Conservation (phyloP, 2,888 invertebrate species). For the Allygus modestus region DNA sequence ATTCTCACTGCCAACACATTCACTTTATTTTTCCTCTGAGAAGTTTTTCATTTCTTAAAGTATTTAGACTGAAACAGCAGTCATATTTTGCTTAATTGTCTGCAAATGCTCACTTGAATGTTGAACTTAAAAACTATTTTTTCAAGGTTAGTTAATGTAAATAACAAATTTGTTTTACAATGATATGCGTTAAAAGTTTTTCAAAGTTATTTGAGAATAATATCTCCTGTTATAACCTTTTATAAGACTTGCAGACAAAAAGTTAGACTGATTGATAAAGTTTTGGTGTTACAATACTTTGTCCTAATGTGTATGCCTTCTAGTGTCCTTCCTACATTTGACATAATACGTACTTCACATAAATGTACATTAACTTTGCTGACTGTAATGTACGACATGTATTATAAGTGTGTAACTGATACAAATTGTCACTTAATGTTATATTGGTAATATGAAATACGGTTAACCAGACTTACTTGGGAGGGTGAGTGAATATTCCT, state of each 20-base stretch:
- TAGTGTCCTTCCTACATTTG: conserved; percentile 26
- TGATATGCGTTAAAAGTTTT: not conserved
- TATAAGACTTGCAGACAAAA: conserved; percentile 21
- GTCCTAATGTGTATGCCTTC: conserved; percentile 31
- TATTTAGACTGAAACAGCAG: not conserved
- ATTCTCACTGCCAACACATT: conserved; percentile 19
- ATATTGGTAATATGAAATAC: not conserved
- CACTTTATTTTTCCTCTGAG: not conserved
- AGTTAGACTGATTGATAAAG: conserved; percentile 7
- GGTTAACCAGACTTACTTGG: not conserved
- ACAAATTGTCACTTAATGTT: not conserved
- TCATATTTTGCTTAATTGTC: conserved; percentile 15
- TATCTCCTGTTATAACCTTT: not conserved
- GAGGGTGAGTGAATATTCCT: not conserved
- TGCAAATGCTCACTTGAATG: not conserved
- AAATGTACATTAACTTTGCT: not conserved
- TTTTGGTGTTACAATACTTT: conserved; percentile 9
- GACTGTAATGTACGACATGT: not conserved
- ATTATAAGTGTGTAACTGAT: not conserved
- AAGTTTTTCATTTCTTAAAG: not conserved
- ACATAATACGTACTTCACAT: not conserved
- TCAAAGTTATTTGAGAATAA: not conserved
- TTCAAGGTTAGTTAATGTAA: too few species aligned
- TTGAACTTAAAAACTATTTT: not conserved
- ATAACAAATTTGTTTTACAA: too few species aligned